phyloP scores from a whole-genome alignment of 2,113 vertebrate genomes.

The Psephotus haematonotus region DNA sequence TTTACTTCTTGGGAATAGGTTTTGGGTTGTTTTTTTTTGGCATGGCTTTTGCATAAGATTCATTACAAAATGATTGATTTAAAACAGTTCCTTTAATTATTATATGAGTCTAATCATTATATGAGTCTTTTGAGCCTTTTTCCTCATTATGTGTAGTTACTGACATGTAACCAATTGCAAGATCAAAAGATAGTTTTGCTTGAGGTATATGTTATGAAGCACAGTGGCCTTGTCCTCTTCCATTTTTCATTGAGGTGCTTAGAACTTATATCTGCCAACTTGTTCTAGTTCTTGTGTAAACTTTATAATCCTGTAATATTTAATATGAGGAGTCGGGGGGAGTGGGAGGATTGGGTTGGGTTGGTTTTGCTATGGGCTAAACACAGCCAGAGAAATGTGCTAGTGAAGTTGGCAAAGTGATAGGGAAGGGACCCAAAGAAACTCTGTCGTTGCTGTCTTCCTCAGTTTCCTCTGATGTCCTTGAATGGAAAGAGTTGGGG shows the following conservation, averaged over 20 bases:
- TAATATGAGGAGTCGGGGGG: not conserved
- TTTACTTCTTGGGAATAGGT: not conserved
- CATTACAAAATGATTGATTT: not conserved
- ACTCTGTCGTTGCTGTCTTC: not conserved
- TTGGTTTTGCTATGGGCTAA: not conserved
- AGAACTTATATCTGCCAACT: not conserved
- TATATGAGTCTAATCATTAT: not conserved
- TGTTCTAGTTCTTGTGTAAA: fast-evolving
- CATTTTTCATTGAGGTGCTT: not conserved
- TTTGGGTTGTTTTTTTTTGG: not conserved
- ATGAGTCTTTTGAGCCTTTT: not conserved
- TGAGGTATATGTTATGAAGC: fast-evolving
- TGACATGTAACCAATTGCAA: not conserved
- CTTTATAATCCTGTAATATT: not conserved
- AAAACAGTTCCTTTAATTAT: not conserved
- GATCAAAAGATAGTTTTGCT: not conserved
- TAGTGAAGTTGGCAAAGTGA: not conserved
- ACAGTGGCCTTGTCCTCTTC: not conserved
- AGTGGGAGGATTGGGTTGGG: fast-evolving
- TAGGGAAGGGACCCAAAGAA: not conserved
- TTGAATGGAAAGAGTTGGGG: not conserved
- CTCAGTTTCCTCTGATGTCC: not conserved
- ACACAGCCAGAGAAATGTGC: not conserved
- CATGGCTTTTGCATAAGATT: not conserved
- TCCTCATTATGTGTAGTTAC: not conserved